Base-by-base conservation (phyloP, 2,888 invertebrate species). In the Deladenus siricidicola region DNA sequence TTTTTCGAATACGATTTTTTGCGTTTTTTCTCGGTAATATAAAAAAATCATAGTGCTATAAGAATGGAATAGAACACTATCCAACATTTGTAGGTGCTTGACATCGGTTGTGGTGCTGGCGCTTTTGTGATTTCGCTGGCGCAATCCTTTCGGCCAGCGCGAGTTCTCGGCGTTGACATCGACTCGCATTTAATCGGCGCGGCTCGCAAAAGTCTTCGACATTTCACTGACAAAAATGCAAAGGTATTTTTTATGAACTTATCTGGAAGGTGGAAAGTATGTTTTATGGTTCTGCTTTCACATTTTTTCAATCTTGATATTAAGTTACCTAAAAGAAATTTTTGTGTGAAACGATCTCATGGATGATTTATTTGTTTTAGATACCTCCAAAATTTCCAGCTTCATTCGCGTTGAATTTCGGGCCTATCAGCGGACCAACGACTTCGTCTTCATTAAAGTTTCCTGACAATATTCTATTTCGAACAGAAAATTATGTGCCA, bases 31-130 rank as follows among this genome's bases (percentile, higher is more conserved):
- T n/a, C n/a, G n/a, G n/a, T n/a, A n/a, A n/a, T n/a, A n/a, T n/a
- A n/a, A n/a, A n/a, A n/a, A n/a, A n/a, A n/a, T n/a, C n/a, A n/a
- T n/a, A n/a, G n/a, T n/a, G n/a, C n/a, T n/a, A n/a, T n/a, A n/a
- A n/a, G n/a, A n/a, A n/a, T n/a, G n/a, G n/a, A n/a, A n/a, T n/a
- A n/a, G n/a, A n/a, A n/a, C n/a, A n/a, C n/a, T n/a, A n/a, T n/a
- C n/a, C n/a, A n/a, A n/a, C n/a, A n/a, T n/a, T n/a, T n/a, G n/a
- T n/a, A n/a, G n/a, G 87, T 96, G 47, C 83, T 98, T 67, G 98
- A 98, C 79, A 89, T 98, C 77, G 98, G 98, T 21, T 98, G 96
- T 81, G 98, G 98, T 82, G 89, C 90, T 64, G 98, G 98, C 1
- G 90, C 91, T 79, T 86, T 98, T 70, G 90, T 96, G 10, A 85